A percentile compares a stretch with the other conserved stretches of the same genome.
Conservation (phyloP, 2,113 vertebrate genomes). For the Xenopus borealis region DNA sequence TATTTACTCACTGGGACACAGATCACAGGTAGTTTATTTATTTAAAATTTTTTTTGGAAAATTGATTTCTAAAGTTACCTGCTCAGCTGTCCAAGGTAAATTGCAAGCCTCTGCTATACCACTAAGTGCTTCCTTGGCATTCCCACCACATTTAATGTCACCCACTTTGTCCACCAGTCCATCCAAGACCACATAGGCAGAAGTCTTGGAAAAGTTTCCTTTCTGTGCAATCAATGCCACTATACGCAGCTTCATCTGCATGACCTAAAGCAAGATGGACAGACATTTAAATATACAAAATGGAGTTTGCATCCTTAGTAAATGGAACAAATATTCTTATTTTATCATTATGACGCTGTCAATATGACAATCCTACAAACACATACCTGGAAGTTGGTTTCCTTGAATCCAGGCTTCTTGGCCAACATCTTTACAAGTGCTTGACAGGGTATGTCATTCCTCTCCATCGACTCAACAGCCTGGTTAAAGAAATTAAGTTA, state of each 20-base stretch:
- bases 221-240: conserved; percentile 87
- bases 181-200: conserved; percentile 85
- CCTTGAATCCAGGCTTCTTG: conserved; percentile 98
- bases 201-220: conserved; percentile 92
- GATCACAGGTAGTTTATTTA: no score
- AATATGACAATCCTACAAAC: no score
- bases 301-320: not conserved
- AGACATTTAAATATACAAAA: not conserved
- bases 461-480: conserved; percentile 92
- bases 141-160: conserved; percentile 91
- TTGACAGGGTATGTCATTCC: conserved; percentile 87
- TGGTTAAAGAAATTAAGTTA: conserved; percentile 46
- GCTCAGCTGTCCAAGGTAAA: conserved; percentile 93
- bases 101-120: conserved; percentile 85
- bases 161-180: conserved; percentile 94
- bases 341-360: no score
- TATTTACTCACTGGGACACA: no score
- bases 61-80: conserved; percentile 63
- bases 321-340: no score
- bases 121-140: conserved; percentile 89
- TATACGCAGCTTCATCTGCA: conserved; percentile 95
- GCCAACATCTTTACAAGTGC: conserved; percentile 93
- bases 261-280: conserved; percentile 71
- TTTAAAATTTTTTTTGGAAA: conserved; percentile 29
- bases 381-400: conserved; percentile 97